Base-by-base conservation (phyloP, 2,113 vertebrate genomes). In the Rhynchomys soricoides region DNA sequence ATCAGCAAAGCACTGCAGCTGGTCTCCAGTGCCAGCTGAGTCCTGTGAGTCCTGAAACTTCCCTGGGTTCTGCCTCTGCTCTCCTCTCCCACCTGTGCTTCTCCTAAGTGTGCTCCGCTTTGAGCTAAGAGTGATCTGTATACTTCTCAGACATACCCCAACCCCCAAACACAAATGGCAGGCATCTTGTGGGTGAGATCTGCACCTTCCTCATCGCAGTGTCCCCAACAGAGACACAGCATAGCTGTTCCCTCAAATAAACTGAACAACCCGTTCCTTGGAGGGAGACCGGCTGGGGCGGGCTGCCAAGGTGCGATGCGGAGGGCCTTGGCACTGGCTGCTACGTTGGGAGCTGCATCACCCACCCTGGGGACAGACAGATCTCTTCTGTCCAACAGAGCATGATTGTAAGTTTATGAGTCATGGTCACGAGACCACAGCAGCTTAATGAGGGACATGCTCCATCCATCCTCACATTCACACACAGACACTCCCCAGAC, bases 201-300 rank as follows among this genome's bases (percentile, higher is more conserved):
- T 7, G 82, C 31, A 12, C 73, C 91, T 70, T 95, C 75, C 66
- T 59, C 59, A 7, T 59, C 0, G 0, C 85, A 57, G 55, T 59
- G 31, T 86, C 95, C n/a, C 85, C 26, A 45, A 34, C n/a, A 7
- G 77, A 96, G 66, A 66, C 26, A 31, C 29, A 22, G 82, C 64
- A 50, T 52, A 68, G 59, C 64, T 90, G 86, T 92, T 92, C 79
- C 92, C 92, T 79, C 83, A 77, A 55, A 81, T 34, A 87, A 82
- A 71, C 75, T 66, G 95, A 93, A 96, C 95, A 94, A 73, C 40
- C 74, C 29, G 71, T 95, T 97, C 93, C 79, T 29, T 81, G 45
- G 70, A 95, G 92, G 79, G 75, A 95, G 87, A 43, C 57, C 26
- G 45, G 85, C 83, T 86, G 95, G 31, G 96, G 96, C 43, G 1